phyloP scores from a whole-genome alignment of 1,140 invertebrate genomes.

The Lutraria rhynchaena region DNA sequence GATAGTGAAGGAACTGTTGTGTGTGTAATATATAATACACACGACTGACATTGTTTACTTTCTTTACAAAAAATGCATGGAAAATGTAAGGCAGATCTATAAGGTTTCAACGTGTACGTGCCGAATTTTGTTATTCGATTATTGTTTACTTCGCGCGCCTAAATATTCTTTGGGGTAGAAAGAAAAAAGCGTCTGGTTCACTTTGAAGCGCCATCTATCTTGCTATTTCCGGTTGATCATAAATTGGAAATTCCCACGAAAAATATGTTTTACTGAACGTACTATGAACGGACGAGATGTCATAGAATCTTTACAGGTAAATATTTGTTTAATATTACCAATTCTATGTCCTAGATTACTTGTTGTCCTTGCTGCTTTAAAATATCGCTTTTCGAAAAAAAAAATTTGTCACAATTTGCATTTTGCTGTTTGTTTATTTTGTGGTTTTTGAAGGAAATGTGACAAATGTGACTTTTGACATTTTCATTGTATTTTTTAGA shows the following conservation, averaged over 20 bases:
- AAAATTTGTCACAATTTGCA: neutral
- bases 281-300: constrained; percentile 56
- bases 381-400: neutral
- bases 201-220: neutral
- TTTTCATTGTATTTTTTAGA: neutral
- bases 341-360: neutral
- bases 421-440: neutral
- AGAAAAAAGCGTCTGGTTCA: too few species aligned
- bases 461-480: neutral
- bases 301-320: constrained; percentile 51
- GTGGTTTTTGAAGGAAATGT: neutral
- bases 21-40: too few species aligned
- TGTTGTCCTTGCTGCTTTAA: neutral
- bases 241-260: neutral
- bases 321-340: neutral
- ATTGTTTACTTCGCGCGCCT: too few species aligned
- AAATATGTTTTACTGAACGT: constrained; percentile 18
- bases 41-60: too few species aligned
- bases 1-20: too few species aligned
- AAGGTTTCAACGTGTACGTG: too few species aligned
- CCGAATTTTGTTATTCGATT: too few species aligned
- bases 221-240: neutral
- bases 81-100: too few species aligned
- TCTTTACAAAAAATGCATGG: too few species aligned
- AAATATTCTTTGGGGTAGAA: too few species aligned